phyloP scores from a whole-genome alignment of 2,797 vertebrate species.

The Cetoscarus ocellatus region DNA sequence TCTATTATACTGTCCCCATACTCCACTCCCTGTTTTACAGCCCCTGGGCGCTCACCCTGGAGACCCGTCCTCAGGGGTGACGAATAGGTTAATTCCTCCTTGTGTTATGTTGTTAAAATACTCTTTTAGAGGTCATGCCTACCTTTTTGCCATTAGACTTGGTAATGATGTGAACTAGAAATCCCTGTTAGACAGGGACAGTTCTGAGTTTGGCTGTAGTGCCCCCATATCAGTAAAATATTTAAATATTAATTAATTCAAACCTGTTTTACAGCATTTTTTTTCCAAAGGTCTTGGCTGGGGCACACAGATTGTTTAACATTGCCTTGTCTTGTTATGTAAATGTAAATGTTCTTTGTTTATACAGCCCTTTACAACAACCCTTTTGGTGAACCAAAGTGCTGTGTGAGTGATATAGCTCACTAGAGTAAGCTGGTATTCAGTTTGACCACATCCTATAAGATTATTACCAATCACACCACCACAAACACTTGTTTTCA shows the following conservation, averaged over 20 bases:
- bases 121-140: neutral
- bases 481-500: too few relatives aligned
- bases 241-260: neutral
- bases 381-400: too few relatives aligned
- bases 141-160: constrained; percentile 17
- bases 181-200: constrained; percentile 18
- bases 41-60: constrained; percentile 11
- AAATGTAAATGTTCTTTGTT: too few relatives aligned
- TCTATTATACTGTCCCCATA: constrained; percentile 29
- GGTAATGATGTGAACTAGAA: constrained; percentile 13
- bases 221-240: neutral
- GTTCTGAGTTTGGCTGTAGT: constrained; percentile 1
- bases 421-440: too few relatives aligned
- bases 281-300: constrained; percentile 12
- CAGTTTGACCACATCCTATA: too few relatives aligned
- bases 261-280: neutral
- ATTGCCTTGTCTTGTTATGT: neutral
- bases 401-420: too few relatives aligned
- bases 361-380: too few relatives aligned
- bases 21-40: constrained; percentile 25
- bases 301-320: neutral
- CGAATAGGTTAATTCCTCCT: constrained; percentile 8
- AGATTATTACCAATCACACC: too few relatives aligned
- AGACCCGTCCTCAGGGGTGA: constrained; percentile 35
- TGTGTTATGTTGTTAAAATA: constrained; percentile 13